A percentile compares a stretch with the other conserved stretches of the same genome.
These are phyloP conservation scores for Aspidapion aeneum DNA, from an alignment of 2,888 invertebrate genomes.

Conservation along the genomic window DNA sequence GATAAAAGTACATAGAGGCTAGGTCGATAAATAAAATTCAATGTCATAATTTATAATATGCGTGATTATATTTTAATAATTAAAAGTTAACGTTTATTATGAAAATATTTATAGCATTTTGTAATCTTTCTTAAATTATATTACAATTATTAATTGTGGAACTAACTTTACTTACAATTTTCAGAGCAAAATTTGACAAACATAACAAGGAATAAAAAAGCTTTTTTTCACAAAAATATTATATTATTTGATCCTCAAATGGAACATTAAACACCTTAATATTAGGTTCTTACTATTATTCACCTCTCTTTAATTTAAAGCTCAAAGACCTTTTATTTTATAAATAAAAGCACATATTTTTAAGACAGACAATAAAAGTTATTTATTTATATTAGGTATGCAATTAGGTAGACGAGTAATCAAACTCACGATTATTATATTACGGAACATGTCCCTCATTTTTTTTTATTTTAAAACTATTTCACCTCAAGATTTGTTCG, in stretches of 20 bases:
- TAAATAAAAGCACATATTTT: slow-evolving; percentile 45
- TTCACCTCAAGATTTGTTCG: slow-evolving; percentile 19
- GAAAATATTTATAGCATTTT: slow-evolving; percentile 49
- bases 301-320: slow-evolving; percentile 48
- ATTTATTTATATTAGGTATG: slow-evolving; percentile 22
- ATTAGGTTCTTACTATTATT: slow-evolving; percentile 40
- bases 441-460: slow-evolving; percentile 34
- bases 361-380: slow-evolving; percentile 45
- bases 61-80: slow-evolving; percentile 47
- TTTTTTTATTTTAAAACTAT: too few relatives aligned
- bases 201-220: slow-evolving; percentile 43
- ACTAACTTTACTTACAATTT: slow-evolving; percentile 44
- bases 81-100: slow-evolving; percentile 47
- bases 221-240: slow-evolving; percentile 43
- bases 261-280: slow-evolving; percentile 42
- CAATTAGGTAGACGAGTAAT: slow-evolving; percentile 35
- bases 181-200: slow-evolving; percentile 37
- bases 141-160: slow-evolving; percentile 43
- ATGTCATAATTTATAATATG: slow-evolving; percentile 41
- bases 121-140: slow-evolving; percentile 46
- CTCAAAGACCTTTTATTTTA: slow-evolving; percentile 45
- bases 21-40: slow-evolving; percentile 40
- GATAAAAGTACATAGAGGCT: slow-evolving; percentile 29
- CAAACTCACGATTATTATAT: slow-evolving; percentile 38
- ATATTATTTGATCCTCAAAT: slow-evolving; percentile 40